Conservation (phyloP, 2,888 invertebrate species). For the Meliscaeva auricollis region DNA sequence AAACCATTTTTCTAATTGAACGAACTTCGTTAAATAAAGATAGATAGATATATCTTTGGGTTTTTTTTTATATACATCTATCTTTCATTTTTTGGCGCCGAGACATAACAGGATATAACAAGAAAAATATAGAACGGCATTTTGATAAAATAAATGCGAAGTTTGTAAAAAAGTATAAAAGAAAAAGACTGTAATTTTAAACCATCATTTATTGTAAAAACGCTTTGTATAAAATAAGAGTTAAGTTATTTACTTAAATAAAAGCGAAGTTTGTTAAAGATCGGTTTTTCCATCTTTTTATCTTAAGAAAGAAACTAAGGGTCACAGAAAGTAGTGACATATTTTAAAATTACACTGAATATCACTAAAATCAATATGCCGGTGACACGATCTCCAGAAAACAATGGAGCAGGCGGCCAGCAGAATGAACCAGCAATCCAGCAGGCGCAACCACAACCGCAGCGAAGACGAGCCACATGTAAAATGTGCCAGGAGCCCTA, state of each 20-base stretch:
- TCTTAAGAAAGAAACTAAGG: background rate
- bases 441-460: background rate
- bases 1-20: background rate
- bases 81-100: background rate
- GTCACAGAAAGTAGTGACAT: background rate
- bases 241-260: too few relatives aligned
- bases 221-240: background rate
- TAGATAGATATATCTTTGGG: background rate
- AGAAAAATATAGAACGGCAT: too few relatives aligned
- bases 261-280: background rate
- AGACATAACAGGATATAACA: too few relatives aligned
- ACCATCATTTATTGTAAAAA: background rate
- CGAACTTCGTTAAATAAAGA: background rate
- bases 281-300: background rate
- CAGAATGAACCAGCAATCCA: background rate
- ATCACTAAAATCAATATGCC: background rate
- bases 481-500: conserved; percentile 1
- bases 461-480: conserved; percentile 9
- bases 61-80: background rate
- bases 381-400: background rate
- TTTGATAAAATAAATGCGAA: too few relatives aligned
- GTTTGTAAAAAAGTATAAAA: too few relatives aligned
- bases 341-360: background rate
- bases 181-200: background rate
- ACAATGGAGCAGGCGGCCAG: background rate